A percentile compares a stretch with the other conserved stretches of the same genome.
phyloP scores from a whole-genome alignment of 2,888 invertebrate genomes.

The Lasioglossum leucozonium region DNA sequence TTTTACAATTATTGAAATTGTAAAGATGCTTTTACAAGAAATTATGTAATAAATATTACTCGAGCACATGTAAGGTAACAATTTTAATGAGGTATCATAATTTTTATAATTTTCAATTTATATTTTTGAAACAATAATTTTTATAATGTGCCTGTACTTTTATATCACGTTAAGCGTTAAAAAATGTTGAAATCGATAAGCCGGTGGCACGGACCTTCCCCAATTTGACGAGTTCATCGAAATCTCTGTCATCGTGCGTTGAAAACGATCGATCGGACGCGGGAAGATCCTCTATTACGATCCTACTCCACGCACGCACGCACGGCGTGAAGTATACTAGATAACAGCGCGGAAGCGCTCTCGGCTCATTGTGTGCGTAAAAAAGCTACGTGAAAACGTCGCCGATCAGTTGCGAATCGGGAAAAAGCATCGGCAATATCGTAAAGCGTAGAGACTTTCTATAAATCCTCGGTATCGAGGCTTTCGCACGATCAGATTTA shows the following conservation, averaged over 20 bases:
- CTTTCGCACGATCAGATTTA: constrained; percentile 25
- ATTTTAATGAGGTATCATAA: too few species aligned
- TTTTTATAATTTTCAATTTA: too few species aligned
- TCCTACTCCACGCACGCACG: too few species aligned
- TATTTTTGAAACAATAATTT: too few species aligned
- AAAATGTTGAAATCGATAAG: neutral
- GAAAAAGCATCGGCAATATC: neutral
- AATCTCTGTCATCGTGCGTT: neutral
- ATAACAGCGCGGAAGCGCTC: neutral
- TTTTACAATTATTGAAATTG: too few species aligned
- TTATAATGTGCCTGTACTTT: too few species aligned
- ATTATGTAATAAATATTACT: too few species aligned
- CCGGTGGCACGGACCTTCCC: neutral
- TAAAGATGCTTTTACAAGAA: too few species aligned
- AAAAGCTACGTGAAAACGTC: neutral
- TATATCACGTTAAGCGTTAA: too few species aligned
- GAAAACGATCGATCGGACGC: neutral
- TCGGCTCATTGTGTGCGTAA: neutral
- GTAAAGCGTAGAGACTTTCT: constrained; percentile 11
- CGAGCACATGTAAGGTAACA: too few species aligned
- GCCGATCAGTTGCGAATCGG: neutral
- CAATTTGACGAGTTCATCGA: neutral
- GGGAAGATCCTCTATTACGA: neutral
- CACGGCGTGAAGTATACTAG: neutral
- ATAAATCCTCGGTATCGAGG: constrained; percentile 23